Percentiles rank a stretch among this genome's conserved stretches.
phyloP scores from a whole-genome alignment of 2,888 invertebrate species.

The Gasteruption jaculator region DNA sequence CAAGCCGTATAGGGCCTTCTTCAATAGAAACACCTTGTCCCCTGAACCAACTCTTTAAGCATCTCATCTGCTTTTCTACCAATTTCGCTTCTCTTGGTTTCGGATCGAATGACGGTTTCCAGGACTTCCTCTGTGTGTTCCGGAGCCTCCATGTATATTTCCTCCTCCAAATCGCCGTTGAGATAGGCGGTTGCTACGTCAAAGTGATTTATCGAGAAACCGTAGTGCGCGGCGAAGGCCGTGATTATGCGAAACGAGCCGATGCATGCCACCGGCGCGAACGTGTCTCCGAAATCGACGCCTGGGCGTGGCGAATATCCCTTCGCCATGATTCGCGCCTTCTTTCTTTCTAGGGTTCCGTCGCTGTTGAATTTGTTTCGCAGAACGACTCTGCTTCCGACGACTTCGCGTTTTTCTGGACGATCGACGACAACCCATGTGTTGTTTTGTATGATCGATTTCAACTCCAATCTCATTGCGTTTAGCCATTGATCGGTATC shows the following conservation, averaged over 20 bases:
- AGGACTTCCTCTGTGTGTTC: slow-evolving; percentile 9
- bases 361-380: slow-evolving; percentile 18
- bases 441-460: slow-evolving; percentile 14
- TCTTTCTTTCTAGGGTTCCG: slow-evolving; percentile 16
- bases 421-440: slow-evolving; percentile 18
- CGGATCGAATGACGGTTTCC: slow-evolving; percentile 6
- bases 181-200: slow-evolving; percentile 26
- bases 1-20: slow-evolving; percentile 1
- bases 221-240: slow-evolving; percentile 17
- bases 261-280: slow-evolving; percentile 20
- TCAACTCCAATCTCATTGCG: slow-evolving; percentile 12
- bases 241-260: slow-evolving; percentile 14
- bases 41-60: neutral
- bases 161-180: slow-evolving; percentile 19
- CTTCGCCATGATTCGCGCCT: slow-evolving; percentile 22
- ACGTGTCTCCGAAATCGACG: slow-evolving; percentile 21
- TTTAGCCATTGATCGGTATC: slow-evolving; percentile 11
- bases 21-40: neutral
- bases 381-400: slow-evolving; percentile 19
- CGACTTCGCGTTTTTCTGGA: slow-evolving; percentile 9
- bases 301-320: slow-evolving; percentile 22
- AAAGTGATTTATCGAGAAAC: slow-evolving; percentile 23
- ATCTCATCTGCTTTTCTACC: slow-evolving; percentile 6
- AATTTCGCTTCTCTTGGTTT: slow-evolving; percentile 4
- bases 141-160: slow-evolving; percentile 22